Base-by-base conservation (phyloP, 2,888 invertebrate genomes). In the Acronicta aceris region DNA sequence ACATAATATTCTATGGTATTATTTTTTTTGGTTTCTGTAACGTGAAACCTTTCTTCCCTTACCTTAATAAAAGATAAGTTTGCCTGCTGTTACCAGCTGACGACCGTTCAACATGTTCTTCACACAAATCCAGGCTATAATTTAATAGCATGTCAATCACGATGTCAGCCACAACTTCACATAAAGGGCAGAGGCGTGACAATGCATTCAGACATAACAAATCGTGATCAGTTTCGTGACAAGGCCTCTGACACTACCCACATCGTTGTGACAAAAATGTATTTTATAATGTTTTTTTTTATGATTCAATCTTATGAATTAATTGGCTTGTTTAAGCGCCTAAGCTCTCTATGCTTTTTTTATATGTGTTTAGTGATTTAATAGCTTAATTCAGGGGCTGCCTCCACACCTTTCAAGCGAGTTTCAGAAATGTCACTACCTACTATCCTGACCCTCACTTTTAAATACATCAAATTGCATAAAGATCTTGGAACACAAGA, bases 121-220 rank as follows among this genome's bases (percentile, higher is more conserved):
- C 43, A 38, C n/a, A 9, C 50, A 59, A 45, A 43, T 48, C 27
- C 4, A 21, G 43, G 16, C 52, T 47, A 74, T 38, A 38, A 38
- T 70, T 70, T 53, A 61, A 62, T 67, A 59, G 36, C 57, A 49
- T 67, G 74, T 74, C 74, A 75, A 75, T 78, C 74, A 74, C 25
- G 17, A 30, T 75, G 67, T 71, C 79, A 71, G 30, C 50, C 48
- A 52, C 27, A 46, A 48, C 53, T 46, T 59, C 42, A 60, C 36
- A 70, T 64, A 56, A 70, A 70, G 71, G 75, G 71, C 75, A 63
- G 64, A 74, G 75, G 76, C 69, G 69, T 70, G 76, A 78, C 73
- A 58, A 63, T 67, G 54, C 48, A 45, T 54, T 71, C 56, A 56
- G 59, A 60, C 53, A 42, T 74, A 66, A 75, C 78, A 78, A 79